Conservation (phyloP, 2,113 vertebrate genomes). For the Acanthisitta chloris region DNA sequence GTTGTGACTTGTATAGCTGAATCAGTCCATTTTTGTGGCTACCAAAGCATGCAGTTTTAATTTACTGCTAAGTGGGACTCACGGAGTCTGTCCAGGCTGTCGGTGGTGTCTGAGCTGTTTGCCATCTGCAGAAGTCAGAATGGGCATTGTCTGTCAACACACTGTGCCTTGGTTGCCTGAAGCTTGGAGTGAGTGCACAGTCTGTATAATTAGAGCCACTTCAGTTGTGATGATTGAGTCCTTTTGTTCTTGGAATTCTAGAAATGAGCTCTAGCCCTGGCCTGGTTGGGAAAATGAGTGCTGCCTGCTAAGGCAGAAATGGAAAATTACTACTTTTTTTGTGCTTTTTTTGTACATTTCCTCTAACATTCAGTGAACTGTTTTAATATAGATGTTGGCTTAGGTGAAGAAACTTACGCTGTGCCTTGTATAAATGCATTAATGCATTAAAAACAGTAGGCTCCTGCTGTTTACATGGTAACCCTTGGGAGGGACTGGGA, state of each 20-base stretch:
- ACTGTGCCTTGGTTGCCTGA: background rate
- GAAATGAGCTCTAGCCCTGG: background rate
- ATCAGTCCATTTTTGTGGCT: background rate
- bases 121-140: background rate
- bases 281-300: background rate
- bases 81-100: background rate
- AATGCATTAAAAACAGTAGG: background rate
- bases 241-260: background rate
- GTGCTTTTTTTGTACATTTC: background rate
- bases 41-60: background rate
- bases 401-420: background rate
- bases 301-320: background rate
- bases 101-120: background rate
- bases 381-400: background rate
- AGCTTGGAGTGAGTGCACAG: background rate
- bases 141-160: background rate
- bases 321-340: accelerated
- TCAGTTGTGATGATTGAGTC: background rate
- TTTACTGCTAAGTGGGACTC: background rate
- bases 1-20: background rate
- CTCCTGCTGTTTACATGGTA: background rate
- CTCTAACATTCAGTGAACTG: background rate
- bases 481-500: background rate
- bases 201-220: background rate
- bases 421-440: background rate